Evolutionary conservation across 2,888 invertebrate species (phyloP).

Genomic region (Pantelozetes paolii): DNA sequence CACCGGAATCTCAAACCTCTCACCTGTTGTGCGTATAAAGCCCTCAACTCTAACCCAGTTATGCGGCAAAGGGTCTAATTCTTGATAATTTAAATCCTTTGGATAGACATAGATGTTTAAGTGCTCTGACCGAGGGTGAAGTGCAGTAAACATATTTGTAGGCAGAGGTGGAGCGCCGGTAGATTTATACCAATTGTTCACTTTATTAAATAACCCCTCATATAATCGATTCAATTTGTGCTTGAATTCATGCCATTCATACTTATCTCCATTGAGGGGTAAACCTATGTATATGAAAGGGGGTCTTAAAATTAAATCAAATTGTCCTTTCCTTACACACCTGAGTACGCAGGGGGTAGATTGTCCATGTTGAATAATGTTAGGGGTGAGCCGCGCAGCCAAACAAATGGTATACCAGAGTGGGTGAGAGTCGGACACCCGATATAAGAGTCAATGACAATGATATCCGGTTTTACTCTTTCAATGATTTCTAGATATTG

Average conservation of each 20-base stretch:
- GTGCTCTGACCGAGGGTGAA: neutral
- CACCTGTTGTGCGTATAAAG: neutral
- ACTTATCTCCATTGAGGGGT: neutral
- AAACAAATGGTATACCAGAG: slow-evolving; percentile 17
- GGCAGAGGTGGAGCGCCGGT: too few relatives aligned
- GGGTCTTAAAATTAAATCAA: neutral
- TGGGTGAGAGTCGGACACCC: neutral
- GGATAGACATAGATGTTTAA: slow-evolving; percentile 29
- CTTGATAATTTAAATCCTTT: slow-evolving; percentile 7
- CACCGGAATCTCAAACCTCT: slow-evolving; percentile 9
- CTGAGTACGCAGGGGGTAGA: neutral
- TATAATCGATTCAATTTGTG: too few relatives aligned
- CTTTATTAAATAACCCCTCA: neutral
- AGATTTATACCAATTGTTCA: neutral
- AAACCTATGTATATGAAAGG: neutral
- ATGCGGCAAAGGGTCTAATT: neutral
- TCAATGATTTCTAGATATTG: neutral
- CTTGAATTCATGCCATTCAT: too few relatives aligned
- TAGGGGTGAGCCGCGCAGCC: neutral
- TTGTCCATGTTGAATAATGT: neutral
- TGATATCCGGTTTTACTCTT: slow-evolving; percentile 10
- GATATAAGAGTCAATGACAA: slow-evolving; percentile 20
- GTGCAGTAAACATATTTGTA: neutral
- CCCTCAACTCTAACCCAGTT: neutral
- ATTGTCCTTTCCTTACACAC: neutral